Evolutionary conservation across 2,888 invertebrate genomes (phyloP).

Genomic region (Catotricha subobsoleta): DNA sequence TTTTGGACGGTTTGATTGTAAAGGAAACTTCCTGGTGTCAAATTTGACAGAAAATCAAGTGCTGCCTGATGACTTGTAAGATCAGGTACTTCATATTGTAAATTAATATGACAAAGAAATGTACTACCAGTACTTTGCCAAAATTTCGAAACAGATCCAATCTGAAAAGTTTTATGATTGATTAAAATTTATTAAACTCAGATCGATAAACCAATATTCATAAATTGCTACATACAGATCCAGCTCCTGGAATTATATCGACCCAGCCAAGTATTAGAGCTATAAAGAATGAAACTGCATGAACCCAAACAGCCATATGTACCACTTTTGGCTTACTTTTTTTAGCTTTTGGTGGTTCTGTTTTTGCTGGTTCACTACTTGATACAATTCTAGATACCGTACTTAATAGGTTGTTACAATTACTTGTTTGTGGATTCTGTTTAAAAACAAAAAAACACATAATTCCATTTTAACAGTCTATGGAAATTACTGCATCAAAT

Average conservation of each 20-base stretch:
- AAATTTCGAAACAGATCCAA: constrained; percentile 19
- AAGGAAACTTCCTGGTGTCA: constrained; percentile 14
- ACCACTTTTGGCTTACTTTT: constrained; percentile 19
- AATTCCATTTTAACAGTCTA: too few relatives aligned
- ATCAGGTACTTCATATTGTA: constrained; percentile 13
- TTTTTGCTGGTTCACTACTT: constrained; percentile 16
- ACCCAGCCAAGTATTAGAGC: constrained; percentile 32
- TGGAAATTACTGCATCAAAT: too few relatives aligned
- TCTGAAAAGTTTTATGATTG: too few relatives aligned
- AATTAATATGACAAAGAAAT: constrained; percentile 23
- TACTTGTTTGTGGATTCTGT: too few relatives aligned
- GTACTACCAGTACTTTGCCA: constrained; percentile 24
- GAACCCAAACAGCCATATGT: constrained; percentile 31
- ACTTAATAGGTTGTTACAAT: constrained; percentile 28
- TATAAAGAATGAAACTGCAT: constrained; percentile 28
- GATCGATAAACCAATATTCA: too few relatives aligned
- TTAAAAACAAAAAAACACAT: constrained; percentile 15
- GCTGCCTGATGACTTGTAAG: constrained; percentile 10
- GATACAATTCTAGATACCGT: constrained; percentile 35
- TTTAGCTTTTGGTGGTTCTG: constrained; percentile 11
- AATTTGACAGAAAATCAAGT: constrained; percentile 15
- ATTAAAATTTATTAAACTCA: too few relatives aligned
- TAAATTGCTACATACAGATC: constrained; percentile 34
- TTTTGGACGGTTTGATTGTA: constrained; percentile 15
- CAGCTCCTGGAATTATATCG: constrained; percentile 34